Percentiles rank a stretch among this genome's conserved stretches.
phyloP scores from a whole-genome alignment of 2,797 vertebrate species.

The Hozukius guyotensis region DNA sequence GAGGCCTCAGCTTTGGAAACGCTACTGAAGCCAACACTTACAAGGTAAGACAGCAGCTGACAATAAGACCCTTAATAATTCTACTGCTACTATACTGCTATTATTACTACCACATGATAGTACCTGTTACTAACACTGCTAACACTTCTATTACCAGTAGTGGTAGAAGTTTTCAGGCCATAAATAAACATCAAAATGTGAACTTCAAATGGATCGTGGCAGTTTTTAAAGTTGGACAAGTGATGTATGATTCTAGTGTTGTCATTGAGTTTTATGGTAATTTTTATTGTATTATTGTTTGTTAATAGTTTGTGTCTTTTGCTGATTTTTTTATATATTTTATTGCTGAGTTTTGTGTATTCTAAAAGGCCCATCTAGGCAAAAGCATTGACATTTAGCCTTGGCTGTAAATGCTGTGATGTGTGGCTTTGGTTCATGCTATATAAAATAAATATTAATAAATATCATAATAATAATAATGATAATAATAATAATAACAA shows the following conservation, averaged over 20 bases:
- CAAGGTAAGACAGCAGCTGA: conserved; percentile 44
- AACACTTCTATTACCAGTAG: background rate
- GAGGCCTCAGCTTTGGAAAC: background rate
- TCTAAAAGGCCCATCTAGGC: background rate
- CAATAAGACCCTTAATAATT: background rate
- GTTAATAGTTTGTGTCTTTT: background rate
- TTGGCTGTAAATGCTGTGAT: background rate
- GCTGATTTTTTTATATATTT: background rate
- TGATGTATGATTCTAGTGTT: background rate
- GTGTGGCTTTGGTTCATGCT: background rate
- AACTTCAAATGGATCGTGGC: background rate
- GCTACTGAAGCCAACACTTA: conserved; percentile 1
- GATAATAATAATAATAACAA: no score
- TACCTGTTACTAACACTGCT: background rate
- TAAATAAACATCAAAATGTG: background rate
- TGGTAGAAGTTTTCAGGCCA: background rate
- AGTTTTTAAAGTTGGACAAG: background rate
- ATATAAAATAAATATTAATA: background rate
- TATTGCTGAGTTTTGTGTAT: background rate
- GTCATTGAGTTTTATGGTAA: background rate
- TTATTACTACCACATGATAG: background rate
- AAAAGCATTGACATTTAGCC: background rate
- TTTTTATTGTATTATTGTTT: background rate
- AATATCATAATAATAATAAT: background rate
- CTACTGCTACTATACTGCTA: background rate